Percentiles rank a stretch among this genome's conserved stretches.
These are phyloP conservation scores for Egretta garzetta DNA, from an alignment of 2,113 vertebrate genomes.

Conservation along the genomic window DNA sequence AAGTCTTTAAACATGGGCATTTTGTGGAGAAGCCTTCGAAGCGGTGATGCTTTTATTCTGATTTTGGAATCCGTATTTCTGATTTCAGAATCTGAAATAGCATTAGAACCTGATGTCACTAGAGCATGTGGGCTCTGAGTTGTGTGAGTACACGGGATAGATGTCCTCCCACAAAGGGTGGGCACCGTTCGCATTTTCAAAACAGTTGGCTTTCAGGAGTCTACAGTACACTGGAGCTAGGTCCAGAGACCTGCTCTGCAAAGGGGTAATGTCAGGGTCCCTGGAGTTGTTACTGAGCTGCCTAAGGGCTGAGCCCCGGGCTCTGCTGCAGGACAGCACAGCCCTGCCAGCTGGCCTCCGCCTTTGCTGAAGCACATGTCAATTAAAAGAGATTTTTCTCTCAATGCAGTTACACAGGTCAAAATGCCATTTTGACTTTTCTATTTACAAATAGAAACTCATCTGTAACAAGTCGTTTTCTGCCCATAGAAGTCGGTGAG, in stretches of 20 bases:
- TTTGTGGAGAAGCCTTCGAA: neutral
- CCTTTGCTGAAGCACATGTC: neutral
- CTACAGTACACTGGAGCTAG: neutral
- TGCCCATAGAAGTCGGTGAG: accelerated
- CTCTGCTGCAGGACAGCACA: neutral
- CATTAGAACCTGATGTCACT: neutral
- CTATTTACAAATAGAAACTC: neutral
- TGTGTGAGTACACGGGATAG: neutral
- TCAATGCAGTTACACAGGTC: neutral
- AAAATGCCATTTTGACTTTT: neutral
- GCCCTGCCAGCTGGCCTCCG: accelerated
- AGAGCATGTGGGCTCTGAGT: accelerated
- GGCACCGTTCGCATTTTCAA: neutral
- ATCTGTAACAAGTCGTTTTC: neutral
- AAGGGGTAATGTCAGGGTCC: neutral
- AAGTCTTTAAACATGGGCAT: neutral
- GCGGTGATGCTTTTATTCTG: neutral
- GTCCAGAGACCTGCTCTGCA: neutral
- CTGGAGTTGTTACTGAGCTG: neutral
- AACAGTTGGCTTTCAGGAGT: neutral
- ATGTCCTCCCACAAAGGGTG: neutral
- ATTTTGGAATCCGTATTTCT: neutral
- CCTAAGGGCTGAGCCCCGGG: neutral
- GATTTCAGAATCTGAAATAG: neutral
- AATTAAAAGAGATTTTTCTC: neutral